Evolutionary conservation across 2,113 vertebrate species (phyloP), one percentile per base, ranked within the genome.

Genomic region (Trogon melanurus): DNA sequence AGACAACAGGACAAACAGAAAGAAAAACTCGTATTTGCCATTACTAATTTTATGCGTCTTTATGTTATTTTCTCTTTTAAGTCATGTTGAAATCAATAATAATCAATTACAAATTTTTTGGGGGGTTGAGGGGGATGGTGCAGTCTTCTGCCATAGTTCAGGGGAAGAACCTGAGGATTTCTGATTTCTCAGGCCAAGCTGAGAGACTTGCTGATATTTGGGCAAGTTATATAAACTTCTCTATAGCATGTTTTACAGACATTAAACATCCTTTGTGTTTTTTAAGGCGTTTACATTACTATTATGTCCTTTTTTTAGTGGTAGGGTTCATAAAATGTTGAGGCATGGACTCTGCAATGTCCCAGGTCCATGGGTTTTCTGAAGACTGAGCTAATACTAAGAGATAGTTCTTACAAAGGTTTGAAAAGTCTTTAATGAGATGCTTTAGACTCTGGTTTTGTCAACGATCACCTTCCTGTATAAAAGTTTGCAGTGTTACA

Each of bases 251-350:
- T 67, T 78, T 93, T 85, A 57, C 13, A n/a, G n/a, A 23, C 21
- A 1, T 27, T 54, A 79, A 71, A 22, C 2, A 2, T 57, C 30
- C 11, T 60, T 57, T 53, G 1, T 0, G 4, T 20, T 41, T 79
- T 82, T 56, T 25, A 44, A 85, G 13, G 13, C 17, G 32, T 69
- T 79, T 82, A 10, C 9, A 7, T 85, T 8, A 32, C 32, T 69
- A 23, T 89, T 51, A 0, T 38, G 38, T 48, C n/a, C 0, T 1
- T 73, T 62, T 53, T 62, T 53, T 20, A 57, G 32, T n/a, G 14
- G 16, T 64, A 25, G 4, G 20, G 51, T 79, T 90, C 1, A 25
- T 56, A 29, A 88, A 30, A 56, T 1, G 0, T 69, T 76, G 41
- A 53, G 6, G 6, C 76, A 29, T 53, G 34, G 38, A 9, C 13